Evolutionary conservation across 2,113 vertebrate genomes (phyloP).

Genomic region (Rhizomys pruinosus): DNA sequence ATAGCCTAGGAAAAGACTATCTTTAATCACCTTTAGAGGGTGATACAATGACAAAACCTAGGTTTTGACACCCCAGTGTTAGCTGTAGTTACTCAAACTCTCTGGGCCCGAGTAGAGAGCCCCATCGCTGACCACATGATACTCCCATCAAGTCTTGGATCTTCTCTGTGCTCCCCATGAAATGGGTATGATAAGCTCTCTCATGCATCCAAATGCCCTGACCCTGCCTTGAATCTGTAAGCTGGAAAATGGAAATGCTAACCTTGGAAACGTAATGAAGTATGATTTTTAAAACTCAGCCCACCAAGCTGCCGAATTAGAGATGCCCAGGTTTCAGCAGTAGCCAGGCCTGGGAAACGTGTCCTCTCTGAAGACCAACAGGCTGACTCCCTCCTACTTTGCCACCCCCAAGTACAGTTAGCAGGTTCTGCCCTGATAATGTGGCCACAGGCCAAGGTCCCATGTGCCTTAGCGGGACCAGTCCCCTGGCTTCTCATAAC

Average conservation of each 20-base stretch:
- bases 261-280: background rate
- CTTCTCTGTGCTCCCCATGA: background rate
- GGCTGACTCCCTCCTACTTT: background rate
- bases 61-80: background rate
- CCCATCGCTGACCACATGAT: background rate
- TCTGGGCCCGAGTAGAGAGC: background rate
- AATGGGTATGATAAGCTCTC: background rate
- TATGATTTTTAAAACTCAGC: no score
- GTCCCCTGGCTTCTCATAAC: background rate
- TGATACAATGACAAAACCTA: background rate
- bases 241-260: background rate
- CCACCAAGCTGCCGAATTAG: background rate
- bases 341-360: background rate
- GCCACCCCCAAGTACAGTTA: rapidly evolving
- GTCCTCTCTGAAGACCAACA: background rate
- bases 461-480: background rate
- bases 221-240: background rate
- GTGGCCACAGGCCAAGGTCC: rapidly evolving
- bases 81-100: background rate
- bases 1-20: background rate
- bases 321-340: background rate
- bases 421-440: background rate
- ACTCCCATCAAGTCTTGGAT: background rate
- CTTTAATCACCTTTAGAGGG: conserved; percentile 16
- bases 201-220: background rate